These are phyloP conservation scores for Clarias pachynema DNA, from an alignment of 2,797 vertebrate species.

Conservation along the genomic window DNA sequence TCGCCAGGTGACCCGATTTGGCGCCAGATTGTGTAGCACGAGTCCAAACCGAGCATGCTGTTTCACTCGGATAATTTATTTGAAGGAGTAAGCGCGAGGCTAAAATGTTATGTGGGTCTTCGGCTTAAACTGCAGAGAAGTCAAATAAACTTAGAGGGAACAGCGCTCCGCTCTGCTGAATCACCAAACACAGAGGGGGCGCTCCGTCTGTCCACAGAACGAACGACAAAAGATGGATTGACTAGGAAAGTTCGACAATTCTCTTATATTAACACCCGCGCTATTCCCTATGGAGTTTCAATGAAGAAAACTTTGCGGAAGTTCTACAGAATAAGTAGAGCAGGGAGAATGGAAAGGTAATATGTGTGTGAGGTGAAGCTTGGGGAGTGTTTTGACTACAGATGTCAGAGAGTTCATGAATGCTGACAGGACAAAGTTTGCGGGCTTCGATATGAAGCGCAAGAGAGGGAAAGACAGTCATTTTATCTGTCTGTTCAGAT, in stretches of 20 bases:
- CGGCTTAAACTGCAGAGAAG: conserved; percentile 61
- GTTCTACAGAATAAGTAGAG: not conserved
- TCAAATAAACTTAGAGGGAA: conserved; percentile 65
- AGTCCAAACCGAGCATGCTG: not conserved
- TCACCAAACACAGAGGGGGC: conserved; percentile 32
- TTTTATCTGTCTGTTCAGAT: not conserved
- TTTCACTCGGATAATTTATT: conserved; percentile 29
- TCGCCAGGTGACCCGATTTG: conserved; percentile 33
- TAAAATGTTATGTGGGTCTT: conserved; percentile 54
- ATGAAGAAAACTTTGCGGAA: conserved; percentile 8
- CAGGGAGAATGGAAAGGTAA: conserved; percentile 32
- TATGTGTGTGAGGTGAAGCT: conserved; percentile 29
- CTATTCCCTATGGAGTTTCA: not conserved
- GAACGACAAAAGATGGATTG: conserved; percentile 18
- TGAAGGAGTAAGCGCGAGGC: conserved; percentile 17
- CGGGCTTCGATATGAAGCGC: not conserved
- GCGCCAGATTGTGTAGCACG: not conserved
- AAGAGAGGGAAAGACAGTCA: not conserved
- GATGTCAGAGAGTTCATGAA: conserved; percentile 48
- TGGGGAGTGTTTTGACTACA: conserved; percentile 51
- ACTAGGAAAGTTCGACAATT: not conserved
- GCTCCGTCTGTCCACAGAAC: not conserved
- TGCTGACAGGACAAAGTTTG: conserved; percentile 26
- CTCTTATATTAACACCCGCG: not conserved
- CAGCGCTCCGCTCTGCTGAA: conserved; percentile 36